A percentile compares a stretch with the other conserved stretches of the same genome.
Evolutionary conservation across 2,888 invertebrate genomes (phyloP).

Genomic region (Apantesis nais): DNA sequence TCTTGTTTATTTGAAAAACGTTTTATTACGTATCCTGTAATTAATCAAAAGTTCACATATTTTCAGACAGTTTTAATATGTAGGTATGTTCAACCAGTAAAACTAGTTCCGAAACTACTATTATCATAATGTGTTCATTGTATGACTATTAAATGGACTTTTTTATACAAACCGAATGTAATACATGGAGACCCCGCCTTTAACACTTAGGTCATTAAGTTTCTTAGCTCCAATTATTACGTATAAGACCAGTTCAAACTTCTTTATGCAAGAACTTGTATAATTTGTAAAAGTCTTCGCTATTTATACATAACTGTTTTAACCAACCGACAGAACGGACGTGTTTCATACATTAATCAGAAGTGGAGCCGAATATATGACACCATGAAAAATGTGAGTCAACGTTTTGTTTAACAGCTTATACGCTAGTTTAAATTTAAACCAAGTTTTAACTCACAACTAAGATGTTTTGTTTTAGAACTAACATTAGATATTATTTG

Average conservation of each 20-base stretch:
- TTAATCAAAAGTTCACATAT: neutral
- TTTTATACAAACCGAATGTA: neutral
- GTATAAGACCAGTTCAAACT: slow-evolving; percentile 33
- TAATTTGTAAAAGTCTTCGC: slow-evolving; percentile 38
- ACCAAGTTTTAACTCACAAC: neutral
- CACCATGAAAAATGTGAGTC: slow-evolving; percentile 48
- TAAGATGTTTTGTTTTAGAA: neutral
- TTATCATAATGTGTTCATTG: neutral
- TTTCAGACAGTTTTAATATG: neutral
- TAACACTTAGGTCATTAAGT: neutral
- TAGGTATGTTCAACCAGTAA: neutral
- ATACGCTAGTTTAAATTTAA: neutral
- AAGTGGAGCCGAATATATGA: slow-evolving; percentile 29
- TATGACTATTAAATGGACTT: neutral
- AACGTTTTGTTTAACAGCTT: neutral
- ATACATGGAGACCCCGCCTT: neutral
- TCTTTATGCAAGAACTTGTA: slow-evolving; percentile 46
- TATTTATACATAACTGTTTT: slow-evolving; percentile 47
- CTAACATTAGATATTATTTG: neutral
- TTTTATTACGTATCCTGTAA: neutral
- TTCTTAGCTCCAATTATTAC: slow-evolving; percentile 20
- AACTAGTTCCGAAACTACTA: neutral
- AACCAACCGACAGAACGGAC: slow-evolving; percentile 48
- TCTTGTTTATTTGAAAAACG: neutral
- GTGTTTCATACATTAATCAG: slow-evolving; percentile 39